A percentile compares a stretch with the other conserved stretches of the same genome.
phyloP scores from a whole-genome alignment of 2,797 vertebrate genomes.

The Eulemur mongoz region DNA sequence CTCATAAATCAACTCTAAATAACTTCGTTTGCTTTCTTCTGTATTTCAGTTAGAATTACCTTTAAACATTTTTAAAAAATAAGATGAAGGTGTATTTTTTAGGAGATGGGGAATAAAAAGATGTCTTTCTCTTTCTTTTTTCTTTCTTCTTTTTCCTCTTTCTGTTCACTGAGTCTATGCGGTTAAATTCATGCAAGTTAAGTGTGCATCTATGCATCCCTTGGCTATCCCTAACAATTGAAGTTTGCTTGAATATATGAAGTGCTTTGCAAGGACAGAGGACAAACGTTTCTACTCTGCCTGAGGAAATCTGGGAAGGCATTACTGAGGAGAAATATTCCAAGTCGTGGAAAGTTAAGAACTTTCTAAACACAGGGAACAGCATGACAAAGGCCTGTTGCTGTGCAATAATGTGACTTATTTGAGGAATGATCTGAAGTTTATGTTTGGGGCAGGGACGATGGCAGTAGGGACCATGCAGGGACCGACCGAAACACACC shows the following conservation, averaged over 20 bases:
- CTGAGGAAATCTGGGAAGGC: background rate
- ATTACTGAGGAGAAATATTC: background rate
- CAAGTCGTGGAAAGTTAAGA: background rate
- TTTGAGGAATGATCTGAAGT: background rate
- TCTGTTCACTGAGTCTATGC: background rate
- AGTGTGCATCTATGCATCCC: too few species aligned
- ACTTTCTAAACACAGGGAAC: background rate
- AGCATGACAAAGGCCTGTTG: background rate
- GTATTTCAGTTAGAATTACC: background rate
- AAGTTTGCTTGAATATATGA: background rate
- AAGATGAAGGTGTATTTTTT: background rate
- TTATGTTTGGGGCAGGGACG: background rate
- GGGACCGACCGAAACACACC: background rate
- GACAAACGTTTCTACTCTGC: background rate
- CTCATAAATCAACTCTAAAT: background rate
- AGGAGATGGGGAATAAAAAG: background rate
- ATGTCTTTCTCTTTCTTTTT: background rate
- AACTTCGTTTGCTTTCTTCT: constrained; percentile 9
- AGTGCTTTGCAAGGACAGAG: background rate
- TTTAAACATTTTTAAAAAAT: background rate
- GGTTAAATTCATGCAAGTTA: background rate
- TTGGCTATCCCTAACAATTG: background rate
- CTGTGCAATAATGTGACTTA: background rate
- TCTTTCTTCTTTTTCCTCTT: background rate
- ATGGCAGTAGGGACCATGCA: background rate